Percentiles rank a stretch among this genome's conserved stretches.
phyloP scores from a whole-genome alignment of 1,140 invertebrate species.

The Tigriopus japonicus region DNA sequence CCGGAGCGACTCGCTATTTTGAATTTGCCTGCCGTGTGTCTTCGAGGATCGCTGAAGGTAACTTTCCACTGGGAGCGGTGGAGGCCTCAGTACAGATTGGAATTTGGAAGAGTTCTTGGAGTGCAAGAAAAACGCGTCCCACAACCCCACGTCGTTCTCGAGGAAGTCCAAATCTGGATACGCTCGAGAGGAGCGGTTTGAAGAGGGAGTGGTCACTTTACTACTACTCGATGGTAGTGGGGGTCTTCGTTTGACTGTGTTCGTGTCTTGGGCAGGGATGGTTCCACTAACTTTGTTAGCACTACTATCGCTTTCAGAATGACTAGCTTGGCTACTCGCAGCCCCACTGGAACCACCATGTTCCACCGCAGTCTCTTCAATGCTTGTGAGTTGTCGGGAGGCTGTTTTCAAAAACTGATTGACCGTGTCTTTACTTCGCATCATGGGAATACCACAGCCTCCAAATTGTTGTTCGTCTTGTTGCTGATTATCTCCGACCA shows the following conservation, averaged over 20 bases:
- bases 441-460: not conserved
- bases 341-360: too few species aligned
- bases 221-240: not conserved
- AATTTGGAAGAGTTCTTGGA: not conserved
- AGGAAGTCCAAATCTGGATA: conserved; percentile 4
- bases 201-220: not conserved
- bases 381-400: not conserved
- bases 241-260: not conserved
- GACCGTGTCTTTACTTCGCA: not conserved
- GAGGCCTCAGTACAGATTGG: not conserved
- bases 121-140: not conserved
- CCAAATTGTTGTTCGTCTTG: not conserved
- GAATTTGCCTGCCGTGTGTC: not conserved
- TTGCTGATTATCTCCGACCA: too few species aligned
- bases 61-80: not conserved
- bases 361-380: not conserved
- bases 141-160: not conserved
- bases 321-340: too few species aligned
- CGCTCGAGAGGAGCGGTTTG: not conserved
- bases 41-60: not conserved
- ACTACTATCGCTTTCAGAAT: too few species aligned
- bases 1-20: not conserved
- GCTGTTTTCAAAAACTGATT: not conserved
- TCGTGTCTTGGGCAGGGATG: not conserved
- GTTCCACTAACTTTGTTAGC: too few species aligned